Base-by-base conservation (phyloP, 2,888 invertebrate species). In the Orchestes rusci region DNA sequence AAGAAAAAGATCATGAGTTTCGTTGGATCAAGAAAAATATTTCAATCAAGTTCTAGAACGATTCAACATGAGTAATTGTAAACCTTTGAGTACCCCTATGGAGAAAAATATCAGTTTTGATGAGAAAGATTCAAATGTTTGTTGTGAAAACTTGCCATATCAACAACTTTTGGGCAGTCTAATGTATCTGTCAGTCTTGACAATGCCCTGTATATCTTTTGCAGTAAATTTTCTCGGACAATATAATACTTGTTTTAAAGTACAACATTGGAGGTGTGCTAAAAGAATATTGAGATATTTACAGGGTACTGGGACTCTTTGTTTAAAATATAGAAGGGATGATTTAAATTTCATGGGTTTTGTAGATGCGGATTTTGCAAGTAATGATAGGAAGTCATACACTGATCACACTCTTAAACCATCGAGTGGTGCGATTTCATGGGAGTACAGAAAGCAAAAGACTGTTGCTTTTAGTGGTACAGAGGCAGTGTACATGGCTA, bases 91-190 rank as follows among this genome's bases (percentile, higher is more conserved):
- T 2, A 46, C 46, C 1, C 41, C 43, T n/a, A 32, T 46, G 18
- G 42, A 37, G 12, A 29, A n/a, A 16, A 7, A 8, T 43, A 29
- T 57, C 35, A 45, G 57, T 44, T 3, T 34, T 31, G 34, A 31
- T 39, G n/a, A n/a, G n/a, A 27, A 16, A 43, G n/a, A 16, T 37
- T 12, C 13, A 16, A 23, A 30, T 39, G 16, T 29, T 23, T n/a
- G 4, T 40, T 16, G 17, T n/a, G 34, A 4, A 12, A 33, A 44
- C 29, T 13, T 44, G 17, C 39, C 39, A 17, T 39, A 39, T 39
- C 39, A 39, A 30, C 4, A 16, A 12, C 18, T 39, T n/a, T 8
- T 27, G 3, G 37, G 28, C 8, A 30, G 39, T 39, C 17, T 39
- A 17, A 39, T 30, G 31, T 30, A 44, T 29, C 16, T 45, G 23